A percentile compares a stretch with the other conserved stretches of the same genome.
phyloP scores from a whole-genome alignment of 37 sponge, comb jelly and placozoan species.

The Spongilla lacustris region DNA sequence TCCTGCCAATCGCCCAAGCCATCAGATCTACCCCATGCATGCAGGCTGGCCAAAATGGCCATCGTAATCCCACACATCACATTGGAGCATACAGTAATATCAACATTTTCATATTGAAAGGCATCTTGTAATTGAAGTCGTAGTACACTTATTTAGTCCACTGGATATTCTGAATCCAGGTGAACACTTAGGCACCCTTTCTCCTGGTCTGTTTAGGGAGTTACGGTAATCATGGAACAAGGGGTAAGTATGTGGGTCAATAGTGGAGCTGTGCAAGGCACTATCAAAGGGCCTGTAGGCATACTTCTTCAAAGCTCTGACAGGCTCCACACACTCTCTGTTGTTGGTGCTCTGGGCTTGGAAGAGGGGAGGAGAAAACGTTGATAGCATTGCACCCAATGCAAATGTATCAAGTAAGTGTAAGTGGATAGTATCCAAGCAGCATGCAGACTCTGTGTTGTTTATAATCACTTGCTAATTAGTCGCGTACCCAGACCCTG shows the following conservation, averaged over 20 bases:
- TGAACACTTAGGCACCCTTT: background rate
- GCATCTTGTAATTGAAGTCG: background rate
- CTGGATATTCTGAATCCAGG: slow-evolving; percentile 57
- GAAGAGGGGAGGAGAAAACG: slow-evolving; percentile 1
- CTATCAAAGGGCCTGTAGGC: slow-evolving; percentile 42
- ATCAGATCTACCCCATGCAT: too few relatives aligned
- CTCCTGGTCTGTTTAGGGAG: background rate
- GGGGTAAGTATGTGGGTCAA: slow-evolving; percentile 56
- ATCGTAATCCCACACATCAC: too few relatives aligned
- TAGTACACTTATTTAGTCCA: background rate
- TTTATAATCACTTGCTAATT: too few relatives aligned
- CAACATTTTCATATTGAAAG: background rate
- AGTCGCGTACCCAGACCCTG: too few relatives aligned
- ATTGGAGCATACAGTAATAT: background rate
- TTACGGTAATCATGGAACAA: slow-evolving; percentile 50
- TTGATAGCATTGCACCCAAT: slow-evolving; percentile 36
- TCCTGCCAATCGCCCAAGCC: too few relatives aligned
- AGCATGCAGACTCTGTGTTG: background rate
- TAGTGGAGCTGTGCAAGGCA: background rate
- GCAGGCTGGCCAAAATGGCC: too few relatives aligned
- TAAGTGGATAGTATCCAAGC: slow-evolving; percentile 58
- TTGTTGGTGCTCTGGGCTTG: slow-evolving; percentile 29
- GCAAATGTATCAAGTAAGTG: slow-evolving; percentile 69
- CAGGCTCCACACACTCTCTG: slow-evolving; percentile 10
- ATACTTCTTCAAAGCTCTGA: slow-evolving; percentile 34